These are phyloP conservation scores for Dorcus parallelipipedus DNA, from an alignment of 2,888 invertebrate species.

Conservation along the genomic window DNA sequence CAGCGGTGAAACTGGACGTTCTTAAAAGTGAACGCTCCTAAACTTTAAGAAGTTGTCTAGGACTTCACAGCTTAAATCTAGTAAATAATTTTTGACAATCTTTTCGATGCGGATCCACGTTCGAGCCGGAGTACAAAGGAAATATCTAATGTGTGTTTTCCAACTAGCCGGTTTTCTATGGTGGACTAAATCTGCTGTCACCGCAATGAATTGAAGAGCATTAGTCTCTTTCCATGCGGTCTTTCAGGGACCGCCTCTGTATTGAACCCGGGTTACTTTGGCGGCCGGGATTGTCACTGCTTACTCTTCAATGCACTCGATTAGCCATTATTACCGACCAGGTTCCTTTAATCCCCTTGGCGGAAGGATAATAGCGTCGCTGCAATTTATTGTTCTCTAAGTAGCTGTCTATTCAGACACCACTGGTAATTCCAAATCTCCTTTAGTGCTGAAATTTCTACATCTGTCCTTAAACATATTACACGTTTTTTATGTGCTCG, in stretches of 20 bases:
- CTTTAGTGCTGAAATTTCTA: constrained; percentile 18
- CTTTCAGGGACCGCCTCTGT: constrained; percentile 21
- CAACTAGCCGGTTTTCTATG: constrained; percentile 33
- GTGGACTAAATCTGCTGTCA: constrained; percentile 37
- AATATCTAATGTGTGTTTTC: constrained; percentile 26
- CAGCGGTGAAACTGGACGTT: too few relatives aligned
- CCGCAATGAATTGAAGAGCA: constrained; percentile 36
- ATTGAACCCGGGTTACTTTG: constrained; percentile 5
- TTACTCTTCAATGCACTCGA: constrained; percentile 30
- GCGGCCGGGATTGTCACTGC: constrained; percentile 21
- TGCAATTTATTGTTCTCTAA: constrained; percentile 25
- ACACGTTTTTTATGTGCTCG: constrained; percentile 7
- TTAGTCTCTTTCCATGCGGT: constrained; percentile 33
- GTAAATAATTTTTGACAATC: too few relatives aligned
- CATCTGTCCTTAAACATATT: constrained; percentile 13
- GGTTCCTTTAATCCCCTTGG: constrained; percentile 9
- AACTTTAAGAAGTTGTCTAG: too few relatives aligned
- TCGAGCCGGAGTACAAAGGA: constrained; percentile 3
- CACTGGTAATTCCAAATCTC: constrained; percentile 12
- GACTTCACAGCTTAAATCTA: too few relatives aligned
- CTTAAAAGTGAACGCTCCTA: too few relatives aligned
- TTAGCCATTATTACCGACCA: constrained; percentile 26
- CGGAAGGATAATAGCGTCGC: constrained; percentile 13
- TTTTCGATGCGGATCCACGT: too few relatives aligned
- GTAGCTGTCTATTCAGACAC: constrained; percentile 18